phyloP scores from a whole-genome alignment of 2,797 vertebrate species.

The Lindbergichthys nudifrons region DNA sequence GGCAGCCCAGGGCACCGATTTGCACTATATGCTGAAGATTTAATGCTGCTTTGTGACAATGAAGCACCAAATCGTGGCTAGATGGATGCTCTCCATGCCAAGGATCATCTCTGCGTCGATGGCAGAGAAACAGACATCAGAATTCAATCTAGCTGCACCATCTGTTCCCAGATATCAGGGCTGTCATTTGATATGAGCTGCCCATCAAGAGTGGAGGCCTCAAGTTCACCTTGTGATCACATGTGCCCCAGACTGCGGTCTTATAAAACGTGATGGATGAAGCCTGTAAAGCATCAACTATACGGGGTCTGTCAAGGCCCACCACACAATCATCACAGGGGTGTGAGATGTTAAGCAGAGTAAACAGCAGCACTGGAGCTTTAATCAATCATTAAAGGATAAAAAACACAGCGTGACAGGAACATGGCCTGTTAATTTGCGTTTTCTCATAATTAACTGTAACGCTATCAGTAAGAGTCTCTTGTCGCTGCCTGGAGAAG shows the following conservation, averaged over 20 bases:
- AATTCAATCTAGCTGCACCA: constrained; percentile 75
- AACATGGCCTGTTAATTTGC: constrained; percentile 26
- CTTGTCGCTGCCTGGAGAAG: constrained; percentile 6
- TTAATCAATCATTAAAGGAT: constrained; percentile 29
- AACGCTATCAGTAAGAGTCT: constrained; percentile 15
- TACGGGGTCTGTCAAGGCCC: constrained; percentile 66
- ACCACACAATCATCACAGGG: constrained; percentile 57
- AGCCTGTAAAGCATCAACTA: constrained; percentile 67
- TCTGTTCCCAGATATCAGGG: constrained; percentile 77
- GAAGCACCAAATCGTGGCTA: constrained; percentile 51
- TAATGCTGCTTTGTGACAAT: constrained; percentile 63
- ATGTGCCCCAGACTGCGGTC: constrained; percentile 66
- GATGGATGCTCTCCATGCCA: constrained; percentile 67
- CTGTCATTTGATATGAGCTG: constrained; percentile 77
- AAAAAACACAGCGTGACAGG: constrained; percentile 1
- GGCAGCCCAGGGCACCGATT: constrained; percentile 54
- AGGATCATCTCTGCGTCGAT: constrained; percentile 62
- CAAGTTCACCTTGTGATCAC: constrained; percentile 81
- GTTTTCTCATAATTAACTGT: constrained; percentile 34
- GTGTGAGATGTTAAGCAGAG: constrained; percentile 44
- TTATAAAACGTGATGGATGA: constrained; percentile 79
- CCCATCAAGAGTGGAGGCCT: constrained; percentile 75
- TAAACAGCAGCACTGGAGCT: constrained; percentile 29
- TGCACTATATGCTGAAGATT: constrained; percentile 60
- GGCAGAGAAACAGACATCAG: constrained; percentile 75